Evolutionary conservation across 2,888 invertebrate species (phyloP).

Genomic region (Mythimna loreyi): DNA sequence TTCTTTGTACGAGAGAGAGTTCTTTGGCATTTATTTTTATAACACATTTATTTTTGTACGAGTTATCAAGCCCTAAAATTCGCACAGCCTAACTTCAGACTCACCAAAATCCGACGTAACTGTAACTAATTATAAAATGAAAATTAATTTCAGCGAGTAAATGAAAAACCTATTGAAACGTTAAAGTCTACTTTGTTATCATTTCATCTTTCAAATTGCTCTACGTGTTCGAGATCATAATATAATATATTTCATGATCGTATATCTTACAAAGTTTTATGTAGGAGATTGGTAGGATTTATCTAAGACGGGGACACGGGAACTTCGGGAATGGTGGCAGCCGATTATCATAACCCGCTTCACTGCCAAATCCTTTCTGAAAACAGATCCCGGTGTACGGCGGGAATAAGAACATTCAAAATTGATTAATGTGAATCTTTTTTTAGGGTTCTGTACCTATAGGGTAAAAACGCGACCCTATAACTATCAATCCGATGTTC

Average conservation of each 20-base stretch:
- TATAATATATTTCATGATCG: conserved; percentile 55
- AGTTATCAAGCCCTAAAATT: no score
- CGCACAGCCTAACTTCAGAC: background rate
- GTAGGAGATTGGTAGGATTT: conserved; percentile 65
- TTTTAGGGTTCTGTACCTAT: background rate
- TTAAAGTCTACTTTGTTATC: conserved; percentile 6
- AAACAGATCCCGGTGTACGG: conserved; percentile 58
- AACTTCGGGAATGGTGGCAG: conserved; percentile 59
- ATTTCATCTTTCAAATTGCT: conserved; percentile 40
- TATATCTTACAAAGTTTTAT: conserved; percentile 64
- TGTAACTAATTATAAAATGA: background rate
- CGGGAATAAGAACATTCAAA: conserved; percentile 52
- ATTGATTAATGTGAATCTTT: conserved; percentile 58
- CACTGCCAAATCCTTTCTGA: conserved; percentile 58
- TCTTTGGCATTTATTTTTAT: no score
- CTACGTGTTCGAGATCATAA: conserved; percentile 50
- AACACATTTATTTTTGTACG: no score
- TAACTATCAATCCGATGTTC: no score
- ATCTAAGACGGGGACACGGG: conserved; percentile 59
- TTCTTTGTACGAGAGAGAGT: no score
- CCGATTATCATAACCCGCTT: conserved; percentile 67
- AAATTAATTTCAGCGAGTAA: background rate
- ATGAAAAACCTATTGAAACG: conserved; percentile 7
- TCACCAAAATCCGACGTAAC: background rate
- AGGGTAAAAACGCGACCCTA: no score